Percentiles rank a stretch among this genome's conserved stretches.
Evolutionary conservation across 2,113 vertebrate species (phyloP).

Genomic region (Cavia porcellus): DNA sequence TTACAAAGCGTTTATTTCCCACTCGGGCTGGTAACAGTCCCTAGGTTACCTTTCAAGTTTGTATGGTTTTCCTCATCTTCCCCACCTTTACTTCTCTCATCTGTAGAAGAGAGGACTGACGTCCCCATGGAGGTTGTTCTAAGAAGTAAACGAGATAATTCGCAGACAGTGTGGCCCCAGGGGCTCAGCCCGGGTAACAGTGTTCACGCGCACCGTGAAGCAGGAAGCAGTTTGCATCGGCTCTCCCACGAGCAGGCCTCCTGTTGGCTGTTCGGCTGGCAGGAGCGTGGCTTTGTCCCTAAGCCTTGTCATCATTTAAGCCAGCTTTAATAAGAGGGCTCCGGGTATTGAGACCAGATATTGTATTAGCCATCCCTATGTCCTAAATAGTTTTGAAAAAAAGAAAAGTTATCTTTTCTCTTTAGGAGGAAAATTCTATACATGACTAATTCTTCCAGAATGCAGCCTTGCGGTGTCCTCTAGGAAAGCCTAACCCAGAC

Average conservation of each 20-base stretch:
- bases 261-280: constrained; percentile 4
- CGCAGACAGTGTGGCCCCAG: too few species aligned
- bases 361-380: background rate
- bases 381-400: background rate
- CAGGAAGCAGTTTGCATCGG: rapidly evolving
- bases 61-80: background rate
- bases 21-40: too few species aligned
- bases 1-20: background rate
- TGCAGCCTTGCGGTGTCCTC: background rate
- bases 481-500: background rate
- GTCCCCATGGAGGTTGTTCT: background rate
- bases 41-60: background rate
- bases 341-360: background rate
- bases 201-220: background rate
- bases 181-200: background rate
- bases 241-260: background rate
- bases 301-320: background rate
- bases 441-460: background rate
- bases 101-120: background rate
- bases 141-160: background rate
- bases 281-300: background rate
- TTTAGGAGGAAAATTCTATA: background rate
- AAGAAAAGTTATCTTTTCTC: background rate
- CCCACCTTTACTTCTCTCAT: background rate
- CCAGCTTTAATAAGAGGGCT: background rate